Evolutionary conservation across 2,888 invertebrate species (phyloP).

Genomic region (Conistra vaccinii): DNA sequence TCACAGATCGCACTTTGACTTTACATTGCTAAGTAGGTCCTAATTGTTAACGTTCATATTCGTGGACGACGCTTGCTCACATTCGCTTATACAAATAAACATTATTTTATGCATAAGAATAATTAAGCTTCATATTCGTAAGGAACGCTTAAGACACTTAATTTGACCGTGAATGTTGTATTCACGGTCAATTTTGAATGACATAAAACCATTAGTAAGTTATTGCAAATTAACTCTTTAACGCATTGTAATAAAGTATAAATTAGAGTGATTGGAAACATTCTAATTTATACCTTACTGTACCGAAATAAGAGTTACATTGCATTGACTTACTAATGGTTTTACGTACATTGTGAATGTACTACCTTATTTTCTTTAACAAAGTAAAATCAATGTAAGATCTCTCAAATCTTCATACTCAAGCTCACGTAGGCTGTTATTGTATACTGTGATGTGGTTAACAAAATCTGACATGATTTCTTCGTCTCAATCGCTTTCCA

Average conservation of each 20-base stretch:
- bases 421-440: neutral
- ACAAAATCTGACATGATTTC: conserved; percentile 39
- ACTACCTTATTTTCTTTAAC: neutral
- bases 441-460: conserved; percentile 17
- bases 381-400: neutral
- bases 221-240: neutral
- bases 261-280: neutral
- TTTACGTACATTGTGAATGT: neutral
- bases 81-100: neutral
- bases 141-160: no score
- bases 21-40: neutral
- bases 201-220: neutral
- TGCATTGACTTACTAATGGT: neutral
- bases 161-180: no score
- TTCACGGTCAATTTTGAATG: neutral
- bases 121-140: neutral
- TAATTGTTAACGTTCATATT: neutral
- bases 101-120: neutral
- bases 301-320: neutral
- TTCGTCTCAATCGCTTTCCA: conserved; percentile 48
- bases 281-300: neutral
- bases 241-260: neutral
- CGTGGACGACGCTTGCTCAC: neutral
- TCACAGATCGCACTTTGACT: neutral
- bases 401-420: neutral